Conservation (phyloP, 2,797 vertebrate genomes). For the Oophaga sylvatica region DNA sequence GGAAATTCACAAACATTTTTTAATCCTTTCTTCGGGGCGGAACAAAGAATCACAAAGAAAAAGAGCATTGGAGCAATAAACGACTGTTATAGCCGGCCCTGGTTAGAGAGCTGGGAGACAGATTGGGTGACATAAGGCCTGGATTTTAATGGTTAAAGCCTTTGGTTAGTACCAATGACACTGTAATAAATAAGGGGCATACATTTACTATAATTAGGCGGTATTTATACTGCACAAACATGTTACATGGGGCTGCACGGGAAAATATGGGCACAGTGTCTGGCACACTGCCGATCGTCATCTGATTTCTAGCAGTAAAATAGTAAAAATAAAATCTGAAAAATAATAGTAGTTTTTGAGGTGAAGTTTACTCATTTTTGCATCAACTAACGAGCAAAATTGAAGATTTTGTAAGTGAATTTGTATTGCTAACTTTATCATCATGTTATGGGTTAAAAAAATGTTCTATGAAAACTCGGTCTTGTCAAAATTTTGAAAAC, state of each 20-base stretch:
- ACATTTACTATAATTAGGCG: background rate
- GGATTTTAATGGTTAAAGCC: slow-evolving; percentile 1
- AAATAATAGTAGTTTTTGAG: too few relatives aligned
- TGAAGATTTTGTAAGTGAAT: too few relatives aligned
- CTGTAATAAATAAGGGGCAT: background rate
- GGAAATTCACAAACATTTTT: background rate
- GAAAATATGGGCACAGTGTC: too few relatives aligned
- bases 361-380: too few relatives aligned
- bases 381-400: too few relatives aligned
- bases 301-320: background rate
- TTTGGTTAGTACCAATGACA: background rate
- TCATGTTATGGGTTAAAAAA: too few relatives aligned
- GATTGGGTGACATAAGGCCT: slow-evolving; percentile 5
- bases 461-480: too few relatives aligned
- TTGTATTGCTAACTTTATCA: too few relatives aligned
- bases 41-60: slow-evolving; percentile 10
- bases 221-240: background rate
- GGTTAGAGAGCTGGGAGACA: background rate
- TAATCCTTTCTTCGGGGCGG: slow-evolving; percentile 1
- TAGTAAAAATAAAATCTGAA: background rate
- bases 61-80: slow-evolving; percentile 29
- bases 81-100: background rate
- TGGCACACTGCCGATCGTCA: background rate
- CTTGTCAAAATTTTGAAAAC: too few relatives aligned
- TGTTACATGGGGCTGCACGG: background rate